These are phyloP conservation scores for Maniola hyperantus DNA, from an alignment of 2,888 invertebrate species.

Conservation along the genomic window DNA sequence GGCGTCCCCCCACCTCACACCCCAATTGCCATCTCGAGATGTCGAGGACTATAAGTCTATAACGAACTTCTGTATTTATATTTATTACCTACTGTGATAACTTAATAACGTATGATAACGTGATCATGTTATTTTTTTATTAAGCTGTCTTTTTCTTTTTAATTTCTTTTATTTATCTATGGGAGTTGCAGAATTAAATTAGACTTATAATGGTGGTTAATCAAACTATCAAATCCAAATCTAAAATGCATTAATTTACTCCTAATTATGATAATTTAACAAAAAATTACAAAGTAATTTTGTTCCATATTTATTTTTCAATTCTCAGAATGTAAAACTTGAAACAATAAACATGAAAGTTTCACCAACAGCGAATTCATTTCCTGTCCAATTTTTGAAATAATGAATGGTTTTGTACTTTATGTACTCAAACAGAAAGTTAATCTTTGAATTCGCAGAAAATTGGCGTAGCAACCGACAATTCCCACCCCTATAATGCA, in stretches of 20 bases:
- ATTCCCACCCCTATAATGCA: slow-evolving; percentile 46
- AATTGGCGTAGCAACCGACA: slow-evolving; percentile 29
- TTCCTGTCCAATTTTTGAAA: slow-evolving; percentile 1
- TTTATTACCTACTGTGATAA: neutral
- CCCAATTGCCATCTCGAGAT: no score
- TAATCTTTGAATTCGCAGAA: slow-evolving; percentile 27
- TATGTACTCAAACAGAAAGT: slow-evolving; percentile 25
- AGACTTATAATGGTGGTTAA: no score
- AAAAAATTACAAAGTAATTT: neutral
- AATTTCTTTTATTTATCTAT: no score
- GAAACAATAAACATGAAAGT: neutral
- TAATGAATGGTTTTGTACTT: slow-evolving; percentile 2
- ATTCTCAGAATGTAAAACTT: neutral
- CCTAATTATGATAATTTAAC: no score
- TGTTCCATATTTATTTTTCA: neutral
- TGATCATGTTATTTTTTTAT: no score
- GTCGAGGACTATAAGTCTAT: no score
- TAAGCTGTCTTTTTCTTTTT: no score
- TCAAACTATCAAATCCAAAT: no score
- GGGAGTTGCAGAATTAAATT: no score
- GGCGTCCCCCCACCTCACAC: no score
- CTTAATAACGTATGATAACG: neutral
- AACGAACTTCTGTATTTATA: slow-evolving; percentile 8
- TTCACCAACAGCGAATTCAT: slow-evolving; percentile 5
- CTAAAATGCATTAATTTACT: no score